Evolutionary conservation across 92 coral and sea anemone species (phyloP).

Genomic region (Hydrozoanthus gracilis): DNA sequence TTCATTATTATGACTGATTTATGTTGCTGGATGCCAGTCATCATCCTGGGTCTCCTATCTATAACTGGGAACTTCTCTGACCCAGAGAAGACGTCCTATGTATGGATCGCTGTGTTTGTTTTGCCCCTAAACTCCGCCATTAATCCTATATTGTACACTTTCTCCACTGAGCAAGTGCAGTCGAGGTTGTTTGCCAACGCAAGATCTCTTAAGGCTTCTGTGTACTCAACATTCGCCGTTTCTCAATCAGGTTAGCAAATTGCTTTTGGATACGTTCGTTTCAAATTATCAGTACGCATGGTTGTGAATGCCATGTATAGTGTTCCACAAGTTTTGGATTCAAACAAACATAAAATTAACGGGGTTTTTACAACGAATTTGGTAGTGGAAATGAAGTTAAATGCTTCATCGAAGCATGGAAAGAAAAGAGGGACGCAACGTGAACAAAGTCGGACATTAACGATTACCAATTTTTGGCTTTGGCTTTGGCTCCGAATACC

Average conservation of each 20-base stretch:
- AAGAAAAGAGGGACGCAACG: no score
- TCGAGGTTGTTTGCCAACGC: background rate
- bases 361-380: no score
- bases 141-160: conserved; percentile 79
- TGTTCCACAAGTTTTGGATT: no score
- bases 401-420: no score
- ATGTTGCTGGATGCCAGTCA: conserved; percentile 48
- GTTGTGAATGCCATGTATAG: no score
- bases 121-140: conserved; percentile 75
- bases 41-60: conserved; percentile 62
- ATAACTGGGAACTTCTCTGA: conserved; percentile 66
- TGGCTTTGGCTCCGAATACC: no score
- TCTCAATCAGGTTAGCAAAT: background rate
- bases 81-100: conserved; percentile 59
- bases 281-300: no score
- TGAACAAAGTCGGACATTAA: no score
- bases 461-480: no score
- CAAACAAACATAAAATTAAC: no score
- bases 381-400: no score
- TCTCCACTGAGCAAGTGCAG: conserved; percentile 65
- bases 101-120: conserved; percentile 82
- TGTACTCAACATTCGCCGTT: background rate
- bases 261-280: background rate
- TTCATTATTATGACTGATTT: conserved; percentile 25
- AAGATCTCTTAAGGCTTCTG: background rate